Evolutionary conservation across 2,888 invertebrate genomes (phyloP), one percentile per base, ranked within the genome.

Genomic region (Scelioninae gen. 2): DNA sequence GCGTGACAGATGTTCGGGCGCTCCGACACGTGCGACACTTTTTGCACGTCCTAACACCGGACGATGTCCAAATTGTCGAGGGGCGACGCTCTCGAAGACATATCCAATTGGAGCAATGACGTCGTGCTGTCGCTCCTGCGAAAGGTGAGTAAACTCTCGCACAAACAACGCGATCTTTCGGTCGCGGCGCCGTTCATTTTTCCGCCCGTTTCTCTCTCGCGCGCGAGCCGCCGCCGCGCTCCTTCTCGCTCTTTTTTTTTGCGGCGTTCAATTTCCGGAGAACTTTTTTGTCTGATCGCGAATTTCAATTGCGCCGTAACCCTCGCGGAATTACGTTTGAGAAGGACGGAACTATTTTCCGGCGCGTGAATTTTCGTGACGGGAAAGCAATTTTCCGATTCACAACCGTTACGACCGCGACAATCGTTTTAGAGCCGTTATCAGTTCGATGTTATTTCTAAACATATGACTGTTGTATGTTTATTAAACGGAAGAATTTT

Each of bases 91-190:
- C 78, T 85, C 60, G 81, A 83, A 46, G 75, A 81, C 52, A 83
- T 86, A 67, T 82, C 83, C 25, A 80, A 74, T 57, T 86, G 85
- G 85, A 79, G 71, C 70, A 83, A 77, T 28, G 73, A 76, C 25
- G 81, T 84, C 18, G 84, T 86, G 43, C 65, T 83, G 41, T 73
- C 68, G 13, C 69, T 85, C 22, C 78, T 86, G 33, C 80, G 74
- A 75, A 85, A 85, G 81, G 86, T 86, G 77, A 83, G 83, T 79
- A 64, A 76, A 73, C 72, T 61, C 60, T 50, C 31, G 15, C 10
- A 13, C 0, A 19, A n/a, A 19, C 16, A 31, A 31, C 31, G 31
- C 55, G 16, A 33, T 50, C 57, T 48, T 53, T 41, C 41, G 2
- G 22, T 22, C 25, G 25, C 28, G 28, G 45, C 52, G 52, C 43